phyloP scores from a whole-genome alignment of 2,797 vertebrate species.

The Gymnopithys bicolor region DNA sequence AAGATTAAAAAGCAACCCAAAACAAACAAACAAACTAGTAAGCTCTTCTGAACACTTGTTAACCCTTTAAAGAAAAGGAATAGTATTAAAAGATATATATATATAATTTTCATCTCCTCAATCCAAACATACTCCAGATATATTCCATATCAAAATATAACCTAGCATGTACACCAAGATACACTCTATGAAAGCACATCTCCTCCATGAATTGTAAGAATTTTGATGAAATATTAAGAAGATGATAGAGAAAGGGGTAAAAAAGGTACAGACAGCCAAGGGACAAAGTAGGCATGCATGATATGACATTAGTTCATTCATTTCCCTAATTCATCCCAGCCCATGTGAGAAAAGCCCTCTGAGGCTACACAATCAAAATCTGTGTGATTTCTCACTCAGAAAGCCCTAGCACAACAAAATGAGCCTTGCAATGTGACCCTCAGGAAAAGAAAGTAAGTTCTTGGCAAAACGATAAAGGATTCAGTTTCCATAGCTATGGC shows the following conservation, averaged over 20 bases:
- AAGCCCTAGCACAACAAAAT: not conserved
- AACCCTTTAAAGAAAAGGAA: not conserved
- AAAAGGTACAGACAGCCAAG: not conserved
- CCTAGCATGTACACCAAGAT: not conserved
- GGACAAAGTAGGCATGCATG: not conserved
- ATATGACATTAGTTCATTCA: not conserved
- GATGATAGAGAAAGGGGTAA: not conserved
- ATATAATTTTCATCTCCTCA: not conserved
- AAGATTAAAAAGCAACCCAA: too few relatives aligned
- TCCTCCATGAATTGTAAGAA: not conserved
- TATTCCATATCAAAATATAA: not conserved
- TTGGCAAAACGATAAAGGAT: slow-evolving; percentile 38
- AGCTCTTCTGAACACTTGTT: not conserved
- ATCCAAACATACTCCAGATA: not conserved
- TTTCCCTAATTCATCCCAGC: slow-evolving; percentile 14
- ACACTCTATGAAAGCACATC: not conserved
- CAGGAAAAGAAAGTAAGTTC: slow-evolving; percentile 46
- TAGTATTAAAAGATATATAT: not conserved
- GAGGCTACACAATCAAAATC: slow-evolving; percentile 16
- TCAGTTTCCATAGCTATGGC: slow-evolving; percentile 34
- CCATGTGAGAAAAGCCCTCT: not conserved
- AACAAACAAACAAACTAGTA: not conserved
- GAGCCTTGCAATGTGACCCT: slow-evolving; percentile 37
- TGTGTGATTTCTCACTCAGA: slow-evolving; percentile 6
- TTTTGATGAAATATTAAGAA: not conserved